Evolutionary conservation across 2,113 vertebrate species (phyloP).

Genomic region (Erythrocebus patas): DNA sequence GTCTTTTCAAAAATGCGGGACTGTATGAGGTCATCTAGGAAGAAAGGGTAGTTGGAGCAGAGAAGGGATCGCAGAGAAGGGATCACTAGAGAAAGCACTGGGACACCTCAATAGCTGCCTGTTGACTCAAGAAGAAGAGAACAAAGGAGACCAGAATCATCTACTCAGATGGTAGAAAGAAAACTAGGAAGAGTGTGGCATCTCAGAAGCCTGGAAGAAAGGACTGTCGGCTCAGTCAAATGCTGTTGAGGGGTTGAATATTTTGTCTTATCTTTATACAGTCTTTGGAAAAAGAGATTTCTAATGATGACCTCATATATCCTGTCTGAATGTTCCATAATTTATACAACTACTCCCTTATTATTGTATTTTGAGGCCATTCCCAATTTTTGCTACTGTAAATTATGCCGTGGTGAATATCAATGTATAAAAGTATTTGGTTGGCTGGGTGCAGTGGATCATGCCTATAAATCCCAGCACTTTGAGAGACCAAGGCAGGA

Average conservation of each 20-base stretch:
- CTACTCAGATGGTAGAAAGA: neutral
- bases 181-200: neutral
- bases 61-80: no score
- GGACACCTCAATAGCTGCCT: neutral
- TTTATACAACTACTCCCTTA: neutral
- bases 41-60: neutral
- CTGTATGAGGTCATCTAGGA: neutral
- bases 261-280: neutral
- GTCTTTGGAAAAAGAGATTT: slow-evolving; percentile 44
- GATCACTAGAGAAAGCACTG: neutral
- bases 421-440: neutral
- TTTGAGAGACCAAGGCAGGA: no score
- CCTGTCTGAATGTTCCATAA: neutral
- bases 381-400: slow-evolving; percentile 5
- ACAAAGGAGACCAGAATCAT: neutral
- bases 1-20: neutral
- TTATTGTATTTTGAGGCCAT: neutral
- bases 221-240: neutral
- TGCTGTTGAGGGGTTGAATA: neutral
- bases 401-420: neutral
- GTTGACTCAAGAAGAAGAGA: neutral
- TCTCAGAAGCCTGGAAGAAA: neutral
- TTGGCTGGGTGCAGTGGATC: no score
- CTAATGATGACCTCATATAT: neutral
- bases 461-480: no score